Percentiles rank a stretch among this genome's conserved stretches.
Conservation (phyloP, 2,797 vertebrate species). For the Hipposideros larvatus region DNA sequence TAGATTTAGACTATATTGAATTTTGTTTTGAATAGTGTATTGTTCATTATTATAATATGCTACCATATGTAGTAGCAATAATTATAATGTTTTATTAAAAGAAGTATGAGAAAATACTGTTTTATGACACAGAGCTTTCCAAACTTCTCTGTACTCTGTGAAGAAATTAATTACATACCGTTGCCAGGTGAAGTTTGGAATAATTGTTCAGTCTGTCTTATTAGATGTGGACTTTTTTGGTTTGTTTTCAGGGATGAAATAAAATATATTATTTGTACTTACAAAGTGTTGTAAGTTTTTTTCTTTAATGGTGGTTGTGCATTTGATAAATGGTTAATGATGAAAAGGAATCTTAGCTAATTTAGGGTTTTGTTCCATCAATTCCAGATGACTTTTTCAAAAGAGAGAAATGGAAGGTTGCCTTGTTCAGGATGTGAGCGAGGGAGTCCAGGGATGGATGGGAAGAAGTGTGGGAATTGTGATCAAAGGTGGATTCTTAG, state of each 20-base stretch:
- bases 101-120: slow-evolving; percentile 76
- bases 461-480: neutral
- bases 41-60: slow-evolving; percentile 69
- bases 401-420: slow-evolving; percentile 5
- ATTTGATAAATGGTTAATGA: slow-evolving; percentile 61
- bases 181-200: slow-evolving; percentile 61
- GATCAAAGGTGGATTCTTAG: neutral
- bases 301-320: slow-evolving; percentile 21
- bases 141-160: slow-evolving; percentile 56
- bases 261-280: slow-evolving; percentile 82
- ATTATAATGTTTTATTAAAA: slow-evolving; percentile 76
- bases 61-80: slow-evolving; percentile 62
- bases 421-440: neutral
- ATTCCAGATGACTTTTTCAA: neutral
- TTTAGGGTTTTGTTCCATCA: slow-evolving; percentile 20
- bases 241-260: slow-evolving; percentile 83
- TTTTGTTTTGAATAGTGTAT: slow-evolving; percentile 74
- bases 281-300: slow-evolving; percentile 43
- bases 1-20: slow-evolving; percentile 74
- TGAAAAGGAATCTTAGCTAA: slow-evolving; percentile 55
- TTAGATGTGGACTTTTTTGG: slow-evolving; percentile 62
- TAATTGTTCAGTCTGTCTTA: slow-evolving; percentile 60
- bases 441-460: neutral
- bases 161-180: slow-evolving; percentile 64
- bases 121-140: slow-evolving; percentile 67